These are phyloP conservation scores for Lepas anatifera DNA, from an alignment of 2,888 invertebrate genomes.

Conservation along the genomic window DNA sequence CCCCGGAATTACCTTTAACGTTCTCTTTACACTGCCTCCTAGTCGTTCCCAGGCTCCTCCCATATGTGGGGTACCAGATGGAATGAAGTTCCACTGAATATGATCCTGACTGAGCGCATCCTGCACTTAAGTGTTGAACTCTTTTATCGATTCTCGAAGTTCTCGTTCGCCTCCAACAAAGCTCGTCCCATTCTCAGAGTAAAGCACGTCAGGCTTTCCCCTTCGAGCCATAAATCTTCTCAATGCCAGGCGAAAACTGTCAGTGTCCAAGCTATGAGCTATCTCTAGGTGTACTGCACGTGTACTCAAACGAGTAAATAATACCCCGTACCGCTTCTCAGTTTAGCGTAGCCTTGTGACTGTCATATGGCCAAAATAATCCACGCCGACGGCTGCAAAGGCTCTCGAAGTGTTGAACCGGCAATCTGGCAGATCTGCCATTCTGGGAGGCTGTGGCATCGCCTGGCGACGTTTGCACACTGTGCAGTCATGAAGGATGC, in stretches of 20 bases:
- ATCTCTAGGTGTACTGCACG: slow-evolving; percentile 14
- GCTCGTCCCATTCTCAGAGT: slow-evolving; percentile 16
- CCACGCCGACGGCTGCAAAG: neutral
- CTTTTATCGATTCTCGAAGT: neutral
- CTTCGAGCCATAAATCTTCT: neutral
- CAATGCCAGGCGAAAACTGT: slow-evolving; percentile 5
- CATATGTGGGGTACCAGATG: too few species aligned
- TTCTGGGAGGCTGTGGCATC: neutral
- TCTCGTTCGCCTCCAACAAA: slow-evolving; percentile 9
- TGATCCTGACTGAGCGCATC: neutral
- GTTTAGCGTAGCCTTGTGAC: neutral
- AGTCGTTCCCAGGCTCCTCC: too few species aligned
- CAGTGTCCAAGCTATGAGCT: slow-evolving; percentile 6
- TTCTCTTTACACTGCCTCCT: too few species aligned
- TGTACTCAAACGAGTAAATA: slow-evolving; percentile 7
- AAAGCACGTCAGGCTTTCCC: neutral
- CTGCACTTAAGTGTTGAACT: neutral
- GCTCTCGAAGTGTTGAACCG: neutral
- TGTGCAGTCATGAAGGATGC: neutral
- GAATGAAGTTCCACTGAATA: too few species aligned
- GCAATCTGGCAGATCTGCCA: slow-evolving; percentile 10
- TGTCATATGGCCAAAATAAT: slow-evolving; percentile 9
- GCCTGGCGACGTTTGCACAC: neutral
- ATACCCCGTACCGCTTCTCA: slow-evolving; percentile 4
- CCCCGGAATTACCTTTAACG: too few species aligned